Evolutionary conservation across 2,797 vertebrate genomes (phyloP), one percentile per base, ranked within the genome.

Genomic region (Argentina silus): DNA sequence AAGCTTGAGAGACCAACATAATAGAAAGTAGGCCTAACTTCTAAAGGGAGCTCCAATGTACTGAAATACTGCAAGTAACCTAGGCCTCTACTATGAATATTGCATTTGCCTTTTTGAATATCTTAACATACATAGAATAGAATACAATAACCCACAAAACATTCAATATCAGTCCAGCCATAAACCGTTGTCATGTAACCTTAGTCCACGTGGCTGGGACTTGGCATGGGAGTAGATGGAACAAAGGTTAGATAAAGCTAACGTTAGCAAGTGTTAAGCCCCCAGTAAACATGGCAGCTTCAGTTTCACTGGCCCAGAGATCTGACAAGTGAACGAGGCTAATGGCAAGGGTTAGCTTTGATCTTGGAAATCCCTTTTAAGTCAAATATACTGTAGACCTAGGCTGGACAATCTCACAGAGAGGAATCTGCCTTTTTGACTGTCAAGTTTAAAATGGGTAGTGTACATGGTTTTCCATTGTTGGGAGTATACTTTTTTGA

Each of bases 201-300:
- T 55, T 51, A 70, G 75, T 56, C 55, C 67, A 45, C 50, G 75
- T 64, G 44, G 69, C 72, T 62, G 45, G 65, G 27, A 36, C 27
- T 73, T 51, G 70, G 50, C 44, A 61, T 47, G 27, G 47, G 15
- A 65, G 6, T 1, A 36, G 27, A 36, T 36, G 27, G 27, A 45
- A 63, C 36, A 17, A 1, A 50, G 57, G 44, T n/a, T 3, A 56
- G n/a, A n/a, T 21, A 55, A n/a, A 19, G n/a, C 47, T 68, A 69
- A 51, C 57, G 47, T 48, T 73, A 19, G n/a, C 47, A 64, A 69
- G 50, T 63, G 47, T 48, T 73, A 43, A 56, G 50, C 65, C 12
- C 53, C n/a, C 21, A 45, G 11, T 60, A 36, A 60, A 60, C 14
- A 4, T 14, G 12, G 12, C 11, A 36, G 23, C 23, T 12, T 27